Base-by-base conservation (phyloP, 2,888 invertebrate genomes). In the Lymantria dispar region DNA sequence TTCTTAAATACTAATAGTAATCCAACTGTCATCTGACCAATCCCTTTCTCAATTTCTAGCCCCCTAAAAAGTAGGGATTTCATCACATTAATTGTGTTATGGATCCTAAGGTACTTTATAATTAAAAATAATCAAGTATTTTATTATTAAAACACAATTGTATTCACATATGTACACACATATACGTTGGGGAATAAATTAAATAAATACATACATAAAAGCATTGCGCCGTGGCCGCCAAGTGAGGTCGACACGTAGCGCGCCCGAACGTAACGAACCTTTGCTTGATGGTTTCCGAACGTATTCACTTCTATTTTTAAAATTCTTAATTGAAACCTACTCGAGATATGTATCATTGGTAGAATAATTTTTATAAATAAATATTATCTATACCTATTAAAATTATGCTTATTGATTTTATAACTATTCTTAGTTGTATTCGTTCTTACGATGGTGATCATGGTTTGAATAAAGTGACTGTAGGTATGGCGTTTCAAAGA, bases 221-320 rank as follows among this genome's bases (percentile, higher is more conserved):
- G 66, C 68, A 68, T 72, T 71, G 72, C 67, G 72, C 54, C 50
- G 71, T 63, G 82, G 70, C 82, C 82, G 74, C 68, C 80, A 82
- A 76, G 58, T 68, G 64, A 82, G 82, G 82, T 77, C 81, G 70
- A 60, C 77, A 73, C 78, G 78, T 75, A 74, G 60, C 58, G 62
- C 60, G 59, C 51, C 58, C 55, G 53, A 59, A 56, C 58, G 52
- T 53, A 52, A 50, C 56, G 52, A 54, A 56, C 64, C 60, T 62
- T 60, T 58, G 60, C 58, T 48, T 53, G 60, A 54, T 56, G 55
- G 52, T 58, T 62, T 54, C 53, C 50, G 51, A 54, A 52, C 45
- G 31, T 47, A 54, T 45, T 56, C 43, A 50, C 33, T 31, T 49
- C 54, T 52, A 56, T 60, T 58, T 62, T 50, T 53, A 56, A 58